Conservation (phyloP, 1,140 invertebrate genomes). For the Brachionus rotundiformis region DNA sequence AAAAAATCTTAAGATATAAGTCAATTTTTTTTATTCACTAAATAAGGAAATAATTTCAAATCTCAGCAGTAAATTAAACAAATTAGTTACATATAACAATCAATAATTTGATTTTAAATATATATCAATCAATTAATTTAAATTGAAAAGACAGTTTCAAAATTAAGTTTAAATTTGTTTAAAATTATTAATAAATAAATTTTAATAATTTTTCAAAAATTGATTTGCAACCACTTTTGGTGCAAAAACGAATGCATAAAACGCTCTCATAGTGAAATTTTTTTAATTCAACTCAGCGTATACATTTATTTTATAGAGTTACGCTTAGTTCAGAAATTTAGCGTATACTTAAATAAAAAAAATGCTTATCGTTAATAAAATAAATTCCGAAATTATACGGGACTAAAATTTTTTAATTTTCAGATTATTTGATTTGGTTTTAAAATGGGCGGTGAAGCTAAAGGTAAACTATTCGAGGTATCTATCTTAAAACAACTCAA, state of each 20-base stretch:
- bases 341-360: conserved; percentile 15
- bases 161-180: not conserved
- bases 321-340: conserved; percentile 31
- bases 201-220: not conserved
- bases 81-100: no score
- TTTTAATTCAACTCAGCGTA: not conserved
- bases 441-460: conserved; percentile 51
- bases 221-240: not conserved
- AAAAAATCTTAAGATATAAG: no score
- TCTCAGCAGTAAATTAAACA: no score
- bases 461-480: conserved; percentile 49
- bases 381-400: not conserved
- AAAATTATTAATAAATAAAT: not conserved
- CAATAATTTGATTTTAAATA: no score
- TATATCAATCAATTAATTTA: no score
- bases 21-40: no score
- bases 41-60: no score
- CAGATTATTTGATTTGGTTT: conserved; percentile 8
- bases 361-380: not conserved
- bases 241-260: conserved; percentile 6
- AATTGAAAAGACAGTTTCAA: no score
- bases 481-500: conserved; percentile 37
- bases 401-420: not conserved
- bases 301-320: not conserved
- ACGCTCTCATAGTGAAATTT: not conserved